These are phyloP conservation scores for Erpetoichthys calabaricus DNA, from an alignment of 2,797 vertebrate genomes.

Conservation along the genomic window DNA sequence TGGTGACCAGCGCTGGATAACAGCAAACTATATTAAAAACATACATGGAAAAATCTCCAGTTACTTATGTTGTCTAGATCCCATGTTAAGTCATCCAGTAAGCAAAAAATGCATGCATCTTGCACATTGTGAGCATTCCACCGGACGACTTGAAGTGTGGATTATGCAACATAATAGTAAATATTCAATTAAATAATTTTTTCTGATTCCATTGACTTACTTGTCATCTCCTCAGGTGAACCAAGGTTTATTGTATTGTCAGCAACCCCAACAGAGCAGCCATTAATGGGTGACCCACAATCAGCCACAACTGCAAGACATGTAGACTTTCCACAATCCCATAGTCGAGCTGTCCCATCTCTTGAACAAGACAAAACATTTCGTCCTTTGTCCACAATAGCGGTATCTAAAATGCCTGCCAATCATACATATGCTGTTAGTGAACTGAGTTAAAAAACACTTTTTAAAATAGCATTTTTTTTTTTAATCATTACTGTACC, in stretches of 20 bases:
- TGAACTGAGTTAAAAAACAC: background rate
- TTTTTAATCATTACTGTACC: background rate
- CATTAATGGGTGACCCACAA: conserved; percentile 40
- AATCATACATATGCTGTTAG: background rate
- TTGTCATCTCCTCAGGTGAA: conserved; percentile 30
- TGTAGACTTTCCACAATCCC: conserved; percentile 49
- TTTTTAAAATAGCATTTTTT: background rate
- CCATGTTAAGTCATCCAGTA: too few species aligned
- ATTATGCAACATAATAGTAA: too few species aligned
- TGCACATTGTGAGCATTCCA: too few species aligned
- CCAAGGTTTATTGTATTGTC: conserved; percentile 44
- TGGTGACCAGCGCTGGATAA: too few species aligned
- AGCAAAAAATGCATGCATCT: too few species aligned
- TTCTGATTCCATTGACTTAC: conserved; percentile 27
- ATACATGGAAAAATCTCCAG: too few species aligned
- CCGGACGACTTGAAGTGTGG: too few species aligned
- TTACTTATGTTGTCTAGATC: too few species aligned
- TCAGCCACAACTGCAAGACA: conserved; percentile 41
- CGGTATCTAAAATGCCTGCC: conserved; percentile 48
- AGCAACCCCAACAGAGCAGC: conserved; percentile 32
- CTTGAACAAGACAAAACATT: conserved; percentile 50
- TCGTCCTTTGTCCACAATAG: conserved; percentile 48
- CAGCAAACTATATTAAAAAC: too few species aligned
- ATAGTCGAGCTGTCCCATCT: conserved; percentile 48
- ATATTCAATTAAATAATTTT: too few species aligned